Evolutionary conservation across 2,888 invertebrate genomes (phyloP).

Genomic region (Ecdyonurus torrentis): DNA sequence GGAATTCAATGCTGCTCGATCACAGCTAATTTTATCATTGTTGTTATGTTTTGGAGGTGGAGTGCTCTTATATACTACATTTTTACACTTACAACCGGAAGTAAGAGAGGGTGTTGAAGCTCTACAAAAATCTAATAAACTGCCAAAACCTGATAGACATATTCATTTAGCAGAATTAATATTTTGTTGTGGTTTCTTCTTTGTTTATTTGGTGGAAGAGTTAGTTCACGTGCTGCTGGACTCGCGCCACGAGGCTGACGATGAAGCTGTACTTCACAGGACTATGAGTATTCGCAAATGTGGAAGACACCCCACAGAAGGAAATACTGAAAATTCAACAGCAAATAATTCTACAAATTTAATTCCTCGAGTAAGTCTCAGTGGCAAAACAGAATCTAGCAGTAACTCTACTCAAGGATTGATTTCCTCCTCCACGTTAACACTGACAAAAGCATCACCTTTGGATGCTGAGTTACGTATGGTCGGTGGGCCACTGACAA

Average conservation of each 20-base stretch:
- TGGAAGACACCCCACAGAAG: constrained; percentile 18
- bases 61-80: constrained; percentile 44
- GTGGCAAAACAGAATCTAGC: constrained; percentile 9
- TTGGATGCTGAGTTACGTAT: constrained; percentile 17
- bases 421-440: background rate
- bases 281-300: constrained; percentile 21
- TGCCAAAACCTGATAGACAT: constrained; percentile 25
- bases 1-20: constrained; percentile 18
- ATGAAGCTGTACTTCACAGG: constrained; percentile 19
- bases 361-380: constrained; percentile 20
- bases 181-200: constrained; percentile 48
- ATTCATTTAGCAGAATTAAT: constrained; percentile 37
- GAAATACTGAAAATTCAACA: background rate
- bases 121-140: constrained; percentile 27
- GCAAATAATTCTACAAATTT: constrained; percentile 13
- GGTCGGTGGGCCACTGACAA: constrained; percentile 10
- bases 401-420: constrained; percentile 8
- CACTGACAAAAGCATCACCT: constrained; percentile 10
- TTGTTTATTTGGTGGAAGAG: constrained; percentile 67
- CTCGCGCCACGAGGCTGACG: constrained; percentile 27
- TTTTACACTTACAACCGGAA: constrained; percentile 46
- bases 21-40: constrained; percentile 31
- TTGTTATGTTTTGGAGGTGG: constrained; percentile 47
- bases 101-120: constrained; percentile 37
- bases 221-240: constrained; percentile 52